Percentiles rank a stretch among this genome's conserved stretches.
phyloP scores from a whole-genome alignment of 2,888 invertebrate genomes.

The Eilema depressum region DNA sequence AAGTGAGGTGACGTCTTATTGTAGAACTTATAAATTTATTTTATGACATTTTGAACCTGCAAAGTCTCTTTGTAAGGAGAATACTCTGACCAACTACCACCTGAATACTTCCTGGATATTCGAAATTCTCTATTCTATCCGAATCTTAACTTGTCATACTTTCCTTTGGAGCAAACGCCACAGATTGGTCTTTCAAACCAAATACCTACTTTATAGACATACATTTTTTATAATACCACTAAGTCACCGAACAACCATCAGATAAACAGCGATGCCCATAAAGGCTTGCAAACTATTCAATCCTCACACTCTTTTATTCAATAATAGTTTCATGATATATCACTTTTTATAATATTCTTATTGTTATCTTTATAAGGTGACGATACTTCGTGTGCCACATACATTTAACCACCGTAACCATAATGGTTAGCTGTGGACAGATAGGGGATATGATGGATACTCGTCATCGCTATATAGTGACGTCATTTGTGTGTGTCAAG shows the following conservation, averaged over 20 bases:
- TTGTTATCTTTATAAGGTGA: conserved; percentile 11
- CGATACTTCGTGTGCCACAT: conserved; percentile 10
- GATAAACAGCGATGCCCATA: background rate
- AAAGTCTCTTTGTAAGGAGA: too few species aligned
- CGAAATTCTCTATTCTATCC: too few species aligned
- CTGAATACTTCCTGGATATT: too few species aligned
- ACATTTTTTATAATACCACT: background rate
- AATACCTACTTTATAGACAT: background rate
- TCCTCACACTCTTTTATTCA: background rate
- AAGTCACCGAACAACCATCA: background rate
- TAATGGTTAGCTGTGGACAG: conserved; percentile 16
- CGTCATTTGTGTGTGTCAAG: conserved; percentile 18
- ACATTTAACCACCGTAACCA: background rate
- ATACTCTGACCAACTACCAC: too few species aligned
- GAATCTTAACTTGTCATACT: too few species aligned
- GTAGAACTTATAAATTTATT: too few species aligned
- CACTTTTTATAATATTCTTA: conserved; percentile 1
- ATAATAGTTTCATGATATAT: conserved; percentile 11
- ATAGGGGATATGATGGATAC: conserved; percentile 21
- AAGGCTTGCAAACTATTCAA: background rate
- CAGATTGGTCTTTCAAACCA: background rate
- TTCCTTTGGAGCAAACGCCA: too few species aligned
- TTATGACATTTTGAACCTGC: too few species aligned
- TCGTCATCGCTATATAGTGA: conserved; percentile 13
- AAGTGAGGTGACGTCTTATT: too few species aligned